Conservation (phyloP, 2,797 vertebrate genomes). For the Pseudopleuronectes americanus region DNA sequence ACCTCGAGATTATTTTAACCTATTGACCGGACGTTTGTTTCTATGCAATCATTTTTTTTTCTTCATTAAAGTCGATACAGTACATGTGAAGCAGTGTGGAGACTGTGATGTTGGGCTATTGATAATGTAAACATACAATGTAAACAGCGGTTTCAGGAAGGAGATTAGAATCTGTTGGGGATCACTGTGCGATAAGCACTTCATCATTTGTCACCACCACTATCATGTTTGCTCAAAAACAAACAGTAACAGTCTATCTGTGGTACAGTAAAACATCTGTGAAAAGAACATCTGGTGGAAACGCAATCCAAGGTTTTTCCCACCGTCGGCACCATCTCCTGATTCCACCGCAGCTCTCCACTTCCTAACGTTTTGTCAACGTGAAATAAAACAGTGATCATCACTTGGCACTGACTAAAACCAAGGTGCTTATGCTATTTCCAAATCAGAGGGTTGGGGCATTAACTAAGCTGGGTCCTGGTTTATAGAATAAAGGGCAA, state of each 20-base stretch:
- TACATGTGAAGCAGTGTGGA: constrained; percentile 17
- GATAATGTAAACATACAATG: constrained; percentile 73
- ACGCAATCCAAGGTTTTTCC: constrained; percentile 4
- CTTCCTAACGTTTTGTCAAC: constrained; percentile 7
- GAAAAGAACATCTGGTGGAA: constrained; percentile 17
- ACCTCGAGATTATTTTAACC: constrained; percentile 12
- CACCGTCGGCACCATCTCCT: constrained; percentile 5
- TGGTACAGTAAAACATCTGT: constrained; percentile 16
- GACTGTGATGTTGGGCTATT: constrained; percentile 32
- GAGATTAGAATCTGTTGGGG: constrained; percentile 13
- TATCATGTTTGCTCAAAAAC: constrained; percentile 29
- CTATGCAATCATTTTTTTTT: background rate
- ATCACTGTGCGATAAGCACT: background rate
- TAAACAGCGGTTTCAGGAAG: constrained; percentile 60
- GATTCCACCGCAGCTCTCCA: constrained; percentile 18
- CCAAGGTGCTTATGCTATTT: constrained; percentile 42
- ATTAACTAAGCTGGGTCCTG: constrained; percentile 9
- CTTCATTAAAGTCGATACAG: constrained; percentile 10
- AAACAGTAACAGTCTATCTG: constrained; percentile 18
- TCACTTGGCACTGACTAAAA: constrained; percentile 62
- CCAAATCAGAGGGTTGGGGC: constrained; percentile 27
- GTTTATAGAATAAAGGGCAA: background rate
- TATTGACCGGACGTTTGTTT: background rate
- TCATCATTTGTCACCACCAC: constrained; percentile 17
- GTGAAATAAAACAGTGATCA: constrained; percentile 24